Conservation (phyloP, 1,140 invertebrate species). For the Drosophila kikkawai region DNA sequence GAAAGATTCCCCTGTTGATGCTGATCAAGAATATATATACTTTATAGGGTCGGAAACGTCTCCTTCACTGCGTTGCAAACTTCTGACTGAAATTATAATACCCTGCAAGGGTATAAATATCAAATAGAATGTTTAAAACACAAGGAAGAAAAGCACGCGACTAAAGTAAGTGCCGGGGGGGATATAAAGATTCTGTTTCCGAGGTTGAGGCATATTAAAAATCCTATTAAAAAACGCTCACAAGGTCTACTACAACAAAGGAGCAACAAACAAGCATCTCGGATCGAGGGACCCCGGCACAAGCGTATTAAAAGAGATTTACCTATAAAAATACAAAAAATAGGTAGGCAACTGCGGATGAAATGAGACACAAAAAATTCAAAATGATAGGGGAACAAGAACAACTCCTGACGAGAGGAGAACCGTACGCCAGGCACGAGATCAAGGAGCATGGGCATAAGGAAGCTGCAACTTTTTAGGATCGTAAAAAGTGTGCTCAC, state of each 20-base stretch:
- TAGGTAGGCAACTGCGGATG: slow-evolving; percentile 63
- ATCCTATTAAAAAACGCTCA: slow-evolving; percentile 74
- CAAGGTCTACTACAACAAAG: slow-evolving; percentile 55
- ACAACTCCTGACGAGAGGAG: slow-evolving; percentile 46
- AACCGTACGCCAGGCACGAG: slow-evolving; percentile 65
- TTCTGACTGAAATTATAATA: too few species aligned
- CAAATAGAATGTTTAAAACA: slow-evolving; percentile 29
- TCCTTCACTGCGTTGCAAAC: too few species aligned
- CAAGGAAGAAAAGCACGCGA: slow-evolving; percentile 53
- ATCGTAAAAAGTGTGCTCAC: slow-evolving; percentile 60
- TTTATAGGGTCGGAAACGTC: too few species aligned
- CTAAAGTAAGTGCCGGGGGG: slow-evolving; percentile 44
- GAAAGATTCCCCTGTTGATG: too few species aligned
- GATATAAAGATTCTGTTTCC: slow-evolving; percentile 48
- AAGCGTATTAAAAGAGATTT: slow-evolving; percentile 79
- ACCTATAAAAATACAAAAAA: slow-evolving; percentile 72
- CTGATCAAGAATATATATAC: too few species aligned
- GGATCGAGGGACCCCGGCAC: slow-evolving; percentile 53
- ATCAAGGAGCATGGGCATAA: slow-evolving; percentile 26
- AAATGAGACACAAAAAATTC: slow-evolving; percentile 47
- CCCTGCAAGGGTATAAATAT: too few species aligned
- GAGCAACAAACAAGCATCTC: slow-evolving; percentile 60
- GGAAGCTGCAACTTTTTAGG: slow-evolving; percentile 68
- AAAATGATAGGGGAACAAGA: slow-evolving; percentile 27
- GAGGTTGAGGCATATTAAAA: slow-evolving; percentile 63